Conservation (phyloP, 2,888 invertebrate species). For the Dioctria linearis region DNA sequence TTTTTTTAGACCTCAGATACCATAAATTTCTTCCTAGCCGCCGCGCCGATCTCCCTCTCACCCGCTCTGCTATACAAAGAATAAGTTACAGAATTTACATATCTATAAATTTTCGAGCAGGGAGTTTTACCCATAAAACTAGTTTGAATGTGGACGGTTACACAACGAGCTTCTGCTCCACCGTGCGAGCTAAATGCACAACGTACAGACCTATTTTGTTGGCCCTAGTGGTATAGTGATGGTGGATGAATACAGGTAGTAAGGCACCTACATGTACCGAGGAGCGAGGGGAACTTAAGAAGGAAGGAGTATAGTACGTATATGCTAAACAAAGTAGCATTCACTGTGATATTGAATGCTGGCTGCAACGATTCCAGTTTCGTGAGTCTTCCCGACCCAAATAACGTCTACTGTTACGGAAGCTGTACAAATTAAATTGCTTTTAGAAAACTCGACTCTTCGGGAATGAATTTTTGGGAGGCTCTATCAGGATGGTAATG, state of each 20-base stretch:
- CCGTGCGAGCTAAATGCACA: background rate
- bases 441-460: conserved; percentile 22
- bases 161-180: conserved; percentile 37
- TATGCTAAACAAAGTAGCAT: conserved; percentile 43
- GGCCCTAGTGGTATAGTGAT: background rate
- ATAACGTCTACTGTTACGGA: conserved; percentile 39
- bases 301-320: conserved; percentile 31
- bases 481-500: conserved; percentile 36
- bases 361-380: conserved; percentile 32
- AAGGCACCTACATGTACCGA: background rate
- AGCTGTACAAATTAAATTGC: conserved; percentile 49
- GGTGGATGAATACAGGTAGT: background rate
- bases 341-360: conserved; percentile 35
- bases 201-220: background rate
- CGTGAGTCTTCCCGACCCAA: conserved; percentile 17
- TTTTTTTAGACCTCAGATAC: conserved; percentile 16
- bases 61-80: conserved; percentile 33
- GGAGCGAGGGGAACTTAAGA: conserved; percentile 9
- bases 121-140: conserved; percentile 45
- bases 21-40: conserved; percentile 3
- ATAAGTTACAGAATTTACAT: conserved; percentile 48
- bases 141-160: conserved; percentile 44
- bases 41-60: background rate
- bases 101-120: conserved; percentile 44
- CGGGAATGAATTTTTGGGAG: conserved; percentile 1